These are phyloP conservation scores for Salvelinus fontinalis DNA, from an alignment of 2,113 vertebrate species.

Conservation along the genomic window DNA sequence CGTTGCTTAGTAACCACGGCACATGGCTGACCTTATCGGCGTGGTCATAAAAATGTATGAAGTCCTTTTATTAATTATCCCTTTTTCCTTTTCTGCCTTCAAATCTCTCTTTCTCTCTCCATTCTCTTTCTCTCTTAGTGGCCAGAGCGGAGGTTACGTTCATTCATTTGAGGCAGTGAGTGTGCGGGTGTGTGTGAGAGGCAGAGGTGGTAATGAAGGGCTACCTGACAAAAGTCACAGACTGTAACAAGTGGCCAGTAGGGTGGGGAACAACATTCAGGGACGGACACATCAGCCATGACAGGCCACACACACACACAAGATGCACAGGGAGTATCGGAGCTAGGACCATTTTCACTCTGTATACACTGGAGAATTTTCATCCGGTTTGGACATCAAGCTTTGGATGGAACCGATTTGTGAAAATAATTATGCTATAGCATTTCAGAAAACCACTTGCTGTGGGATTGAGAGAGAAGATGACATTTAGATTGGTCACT, in stretches of 20 bases:
- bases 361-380: slow-evolving; percentile 5
- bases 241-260: slow-evolving; percentile 42
- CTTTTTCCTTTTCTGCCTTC: slow-evolving; percentile 2
- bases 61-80: slow-evolving; percentile 71
- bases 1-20: slow-evolving; percentile 79
- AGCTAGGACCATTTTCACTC: slow-evolving; percentile 22
- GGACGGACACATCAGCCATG: slow-evolving; percentile 41
- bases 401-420: background rate
- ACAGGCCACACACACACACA: slow-evolving; percentile 18
- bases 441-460: background rate
- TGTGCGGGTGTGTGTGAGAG: slow-evolving; percentile 4
- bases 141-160: background rate
- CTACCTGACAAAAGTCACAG: slow-evolving; percentile 57
- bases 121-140: background rate
- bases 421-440: background rate
- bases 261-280: slow-evolving; percentile 29
- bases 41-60: slow-evolving; percentile 80
- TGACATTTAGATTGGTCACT: slow-evolving; percentile 43
- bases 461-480: slow-evolving; percentile 17
- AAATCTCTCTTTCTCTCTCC: slow-evolving; percentile 25
- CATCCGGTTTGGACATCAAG: background rate
- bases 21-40: slow-evolving; percentile 76
- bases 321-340: slow-evolving; percentile 14
- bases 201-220: slow-evolving; percentile 54
- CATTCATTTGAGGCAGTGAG: slow-evolving; percentile 7